A percentile compares a stretch with the other conserved stretches of the same genome.
Conservation (phyloP, 2,888 invertebrate genomes). For the Encarsia formosa region DNA sequence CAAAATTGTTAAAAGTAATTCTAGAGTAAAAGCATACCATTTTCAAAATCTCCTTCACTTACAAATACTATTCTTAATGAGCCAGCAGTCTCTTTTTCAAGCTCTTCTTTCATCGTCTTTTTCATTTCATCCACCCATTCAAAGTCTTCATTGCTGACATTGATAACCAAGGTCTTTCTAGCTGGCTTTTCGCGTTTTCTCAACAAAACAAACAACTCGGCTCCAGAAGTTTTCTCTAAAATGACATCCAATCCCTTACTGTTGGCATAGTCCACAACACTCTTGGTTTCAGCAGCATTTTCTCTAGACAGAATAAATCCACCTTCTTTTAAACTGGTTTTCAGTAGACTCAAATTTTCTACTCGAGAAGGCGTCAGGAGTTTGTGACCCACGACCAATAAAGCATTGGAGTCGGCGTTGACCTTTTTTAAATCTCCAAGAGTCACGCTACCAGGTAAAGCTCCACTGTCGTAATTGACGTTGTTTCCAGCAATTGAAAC, state of each 20-base stretch:
- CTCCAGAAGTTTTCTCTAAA: conserved; percentile 9
- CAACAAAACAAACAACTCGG: conserved; percentile 28
- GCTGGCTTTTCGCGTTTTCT: conserved; percentile 32
- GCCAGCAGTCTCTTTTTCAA: conserved; percentile 52
- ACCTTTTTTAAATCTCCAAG: conserved; percentile 61
- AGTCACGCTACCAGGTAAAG: conserved; percentile 55
- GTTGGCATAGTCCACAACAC: conserved; percentile 50
- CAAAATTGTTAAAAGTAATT: not conserved
- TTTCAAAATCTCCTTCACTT: conserved; percentile 63
- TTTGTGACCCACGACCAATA: conserved; percentile 56
- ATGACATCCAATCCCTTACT: conserved; percentile 48
- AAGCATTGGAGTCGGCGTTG: conserved; percentile 53
- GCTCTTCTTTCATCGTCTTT: conserved; percentile 36
- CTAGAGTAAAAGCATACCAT: conserved; percentile 34
- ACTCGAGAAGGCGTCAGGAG: conserved; percentile 42
- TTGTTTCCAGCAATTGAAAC: conserved; percentile 54
- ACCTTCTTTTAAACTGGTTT: conserved; percentile 25
- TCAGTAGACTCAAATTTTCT: conserved; percentile 23
- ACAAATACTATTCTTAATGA: conserved; percentile 62
- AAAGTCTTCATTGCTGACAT: conserved; percentile 41
- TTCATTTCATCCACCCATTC: conserved; percentile 48
- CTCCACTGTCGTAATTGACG: conserved; percentile 48
- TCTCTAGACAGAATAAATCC: conserved; percentile 43
- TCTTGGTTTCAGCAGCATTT: not conserved
- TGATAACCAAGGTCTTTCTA: conserved; percentile 37